A percentile compares a stretch with the other conserved stretches of the same genome.
These are phyloP conservation scores for Macrosoma leucophasiata DNA, from an alignment of 2,888 invertebrate species.

Conservation along the genomic window DNA sequence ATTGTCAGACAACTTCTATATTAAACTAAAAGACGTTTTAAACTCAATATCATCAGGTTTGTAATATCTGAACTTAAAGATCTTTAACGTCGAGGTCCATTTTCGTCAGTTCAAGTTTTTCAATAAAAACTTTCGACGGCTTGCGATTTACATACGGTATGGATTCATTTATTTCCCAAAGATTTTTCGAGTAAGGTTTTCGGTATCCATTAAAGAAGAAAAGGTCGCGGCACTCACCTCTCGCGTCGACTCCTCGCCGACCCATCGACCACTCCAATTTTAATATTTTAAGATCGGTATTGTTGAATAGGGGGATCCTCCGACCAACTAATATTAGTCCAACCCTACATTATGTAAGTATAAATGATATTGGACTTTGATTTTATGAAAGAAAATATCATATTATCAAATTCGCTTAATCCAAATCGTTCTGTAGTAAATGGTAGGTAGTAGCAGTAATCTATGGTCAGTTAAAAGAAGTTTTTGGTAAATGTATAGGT, in stretches of 20 bases:
- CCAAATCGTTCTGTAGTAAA: too few relatives aligned
- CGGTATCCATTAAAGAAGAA: conserved; percentile 61
- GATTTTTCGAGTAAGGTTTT: conserved; percentile 64
- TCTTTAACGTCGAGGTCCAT: conserved; percentile 64
- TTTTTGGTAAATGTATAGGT: too few relatives aligned
- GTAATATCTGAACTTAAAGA: conserved; percentile 54
- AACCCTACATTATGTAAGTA: too few relatives aligned
- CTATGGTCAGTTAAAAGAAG: too few relatives aligned
- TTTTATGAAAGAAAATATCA: too few relatives aligned
- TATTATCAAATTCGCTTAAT: too few relatives aligned
- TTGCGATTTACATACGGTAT: conserved; percentile 72
- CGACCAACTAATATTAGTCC: too few relatives aligned
- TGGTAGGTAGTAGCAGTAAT: too few relatives aligned
- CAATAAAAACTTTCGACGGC: conserved; percentile 72
- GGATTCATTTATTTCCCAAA: conserved; percentile 70
- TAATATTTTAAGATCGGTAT: conserved; percentile 49
- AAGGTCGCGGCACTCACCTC: conserved; percentile 48
- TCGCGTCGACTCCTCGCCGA: conserved; percentile 31
- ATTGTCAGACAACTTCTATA: too few relatives aligned
- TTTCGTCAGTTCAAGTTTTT: conserved; percentile 74
- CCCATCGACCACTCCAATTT: conserved; percentile 53
- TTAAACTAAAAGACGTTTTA: too few relatives aligned
- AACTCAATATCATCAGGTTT: too few relatives aligned
- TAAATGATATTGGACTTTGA: too few relatives aligned
- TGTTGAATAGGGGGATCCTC: conserved; percentile 32